Percentiles rank a stretch among this genome's conserved stretches.
phyloP scores from a whole-genome alignment of 2,113 vertebrate genomes.

The Microcebus tavaratra region DNA sequence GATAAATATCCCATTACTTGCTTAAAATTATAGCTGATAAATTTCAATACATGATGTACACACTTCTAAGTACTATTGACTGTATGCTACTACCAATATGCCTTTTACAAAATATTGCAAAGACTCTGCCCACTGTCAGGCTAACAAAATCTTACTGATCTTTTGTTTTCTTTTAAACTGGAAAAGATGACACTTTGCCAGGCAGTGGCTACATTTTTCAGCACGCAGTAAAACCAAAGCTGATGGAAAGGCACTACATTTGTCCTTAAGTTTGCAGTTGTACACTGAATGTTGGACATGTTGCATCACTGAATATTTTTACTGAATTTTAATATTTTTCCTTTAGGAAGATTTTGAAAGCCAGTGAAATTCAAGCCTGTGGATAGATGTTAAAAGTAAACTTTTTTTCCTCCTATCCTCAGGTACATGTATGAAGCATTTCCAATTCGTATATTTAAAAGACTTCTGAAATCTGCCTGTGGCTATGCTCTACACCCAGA shows the following conservation, averaged over 20 bases:
- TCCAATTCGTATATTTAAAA: conserved; percentile 62
- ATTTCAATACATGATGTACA: background rate
- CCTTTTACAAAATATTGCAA: conserved; percentile 3
- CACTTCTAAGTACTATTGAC: background rate
- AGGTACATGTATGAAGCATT: conserved; percentile 63
- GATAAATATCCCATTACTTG: background rate
- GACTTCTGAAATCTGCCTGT: conserved; percentile 60
- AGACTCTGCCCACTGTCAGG: conserved; percentile 24
- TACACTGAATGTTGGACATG: conserved; percentile 4
- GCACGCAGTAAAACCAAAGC: conserved; percentile 14
- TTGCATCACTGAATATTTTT: conserved; percentile 54
- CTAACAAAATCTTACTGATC: background rate
- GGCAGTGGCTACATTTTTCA: background rate
- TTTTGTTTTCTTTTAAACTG: background rate
- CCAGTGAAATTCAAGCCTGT: conserved; percentile 61
- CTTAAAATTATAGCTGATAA: background rate
- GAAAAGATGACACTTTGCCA: background rate
- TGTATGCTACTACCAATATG: background rate
- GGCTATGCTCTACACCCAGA: conserved; percentile 53
- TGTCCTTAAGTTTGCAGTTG: conserved; percentile 12
- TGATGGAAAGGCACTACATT: background rate
- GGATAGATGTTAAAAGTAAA: conserved; percentile 62
- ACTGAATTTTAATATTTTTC: conserved; percentile 69
- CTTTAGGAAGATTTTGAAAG: conserved; percentile 65
- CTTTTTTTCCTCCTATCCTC: conserved; percentile 17